Base-by-base conservation (phyloP, 2,888 invertebrate species). In the Erebia palarica region DNA sequence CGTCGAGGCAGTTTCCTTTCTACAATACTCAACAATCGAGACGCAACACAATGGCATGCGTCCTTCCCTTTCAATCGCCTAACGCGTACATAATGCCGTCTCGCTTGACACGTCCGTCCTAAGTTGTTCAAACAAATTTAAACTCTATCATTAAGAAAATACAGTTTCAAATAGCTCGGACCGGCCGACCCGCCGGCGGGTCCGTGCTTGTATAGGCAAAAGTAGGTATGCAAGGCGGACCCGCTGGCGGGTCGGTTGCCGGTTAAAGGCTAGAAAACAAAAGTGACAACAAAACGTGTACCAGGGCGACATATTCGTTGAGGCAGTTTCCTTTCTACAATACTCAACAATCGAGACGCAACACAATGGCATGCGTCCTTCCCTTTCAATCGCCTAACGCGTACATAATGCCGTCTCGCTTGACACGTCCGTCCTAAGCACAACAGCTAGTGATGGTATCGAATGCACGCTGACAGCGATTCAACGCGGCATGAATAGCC, bases 81-180 rank as follows among this genome's bases (percentile, higher is more conserved):
- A 86, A 90, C 84, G 82, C 74, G 83, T 82, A 85, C 76, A 90
- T 91, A 89, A 87, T 85, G 83, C 85, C 80, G 86, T 89, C 84
- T 77, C 86, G 78, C 86, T 89, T 88, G 91, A 91, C 88, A 89
- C 85, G 80, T 91, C 90, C 90, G 90, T 91, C 90, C 91, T 85
- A 81, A 75, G 80, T n/a, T n/a, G n/a, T n/a, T n/a, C n/a, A n/a
- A n/a, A n/a, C n/a, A n/a, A n/a, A n/a, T n/a, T n/a, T n/a, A n/a
- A n/a, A n/a, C n/a, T n/a, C n/a, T n/a, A n/a, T n/a, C n/a, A n/a
- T n/a, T n/a, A n/a, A n/a, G n/a, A n/a, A n/a, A n/a, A n/a, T n/a
- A n/a, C n/a, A n/a, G n/a, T n/a, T n/a, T n/a, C n/a, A n/a, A n/a
- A n/a, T n/a, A n/a, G n/a, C n/a, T n/a, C n/a, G n/a, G n/a, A n/a